Conservation (phyloP, 1,140 invertebrate genomes). For the Brachionus asplanchnoidis region DNA sequence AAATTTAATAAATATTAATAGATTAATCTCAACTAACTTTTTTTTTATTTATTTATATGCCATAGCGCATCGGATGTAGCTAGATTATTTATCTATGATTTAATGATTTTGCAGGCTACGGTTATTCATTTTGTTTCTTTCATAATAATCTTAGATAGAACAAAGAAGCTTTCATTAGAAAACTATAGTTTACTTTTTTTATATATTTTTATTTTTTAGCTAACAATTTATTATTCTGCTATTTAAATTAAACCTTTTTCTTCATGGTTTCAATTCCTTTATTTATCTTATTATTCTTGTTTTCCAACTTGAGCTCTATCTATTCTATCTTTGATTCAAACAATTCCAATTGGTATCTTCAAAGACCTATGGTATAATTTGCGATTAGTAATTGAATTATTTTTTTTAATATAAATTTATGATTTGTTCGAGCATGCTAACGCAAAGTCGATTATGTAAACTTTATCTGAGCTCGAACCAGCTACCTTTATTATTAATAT, state of each 20-base stretch:
- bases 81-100: slow-evolving; percentile 15
- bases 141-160: not conserved
- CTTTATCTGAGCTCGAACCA: not conserved
- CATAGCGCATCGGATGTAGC: slow-evolving; percentile 27
- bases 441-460: not conserved
- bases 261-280: slow-evolving; percentile 9
- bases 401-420: not conserved
- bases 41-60: slow-evolving; percentile 25
- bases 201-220: not conserved
- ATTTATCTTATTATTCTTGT: not conserved
- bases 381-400: not conserved
- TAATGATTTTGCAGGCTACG: slow-evolving; percentile 10
- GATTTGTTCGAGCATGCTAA: not conserved
- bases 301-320: not conserved
- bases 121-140: not conserved
- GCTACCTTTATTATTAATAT: not conserved
- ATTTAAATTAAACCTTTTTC: slow-evolving; percentile 5
- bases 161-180: not conserved
- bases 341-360: not conserved
- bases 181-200: not conserved
- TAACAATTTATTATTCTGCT: not conserved
- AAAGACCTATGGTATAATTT: slow-evolving; percentile 14
- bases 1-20: slow-evolving; percentile 41
- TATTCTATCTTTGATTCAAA: slow-evolving; percentile 22
- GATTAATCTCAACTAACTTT: slow-evolving; percentile 10